Evolutionary conservation across 2,113 vertebrate species (phyloP).

Genomic region (Hippolais icterina): DNA sequence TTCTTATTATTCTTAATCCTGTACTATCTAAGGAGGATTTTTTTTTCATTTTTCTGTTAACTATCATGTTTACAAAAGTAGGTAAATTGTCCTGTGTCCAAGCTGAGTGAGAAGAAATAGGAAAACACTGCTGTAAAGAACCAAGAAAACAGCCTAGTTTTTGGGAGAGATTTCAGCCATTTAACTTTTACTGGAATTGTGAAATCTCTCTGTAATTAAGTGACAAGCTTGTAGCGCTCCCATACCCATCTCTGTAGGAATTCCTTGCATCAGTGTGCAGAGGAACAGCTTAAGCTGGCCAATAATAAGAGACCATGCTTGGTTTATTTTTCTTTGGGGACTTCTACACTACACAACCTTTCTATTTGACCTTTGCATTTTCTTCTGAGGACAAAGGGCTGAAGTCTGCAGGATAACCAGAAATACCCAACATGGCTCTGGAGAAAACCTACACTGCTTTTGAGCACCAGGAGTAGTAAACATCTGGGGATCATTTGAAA

Average conservation of each 20-base stretch:
- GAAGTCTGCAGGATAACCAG: constrained; percentile 15
- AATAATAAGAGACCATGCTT: constrained; percentile 9
- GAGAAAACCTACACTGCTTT: neutral
- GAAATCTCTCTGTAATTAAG: neutral
- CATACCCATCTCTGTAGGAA: constrained; percentile 1
- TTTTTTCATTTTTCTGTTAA: neutral
- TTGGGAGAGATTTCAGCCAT: neutral
- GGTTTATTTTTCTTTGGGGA: constrained; percentile 64
- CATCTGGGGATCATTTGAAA: constrained; percentile 34
- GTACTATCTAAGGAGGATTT: neutral
- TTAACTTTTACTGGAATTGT: neutral
- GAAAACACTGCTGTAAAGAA: neutral
- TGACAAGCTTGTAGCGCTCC: neutral
- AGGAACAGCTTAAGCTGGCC: constrained; percentile 20
- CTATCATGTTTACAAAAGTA: neutral
- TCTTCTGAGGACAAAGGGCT: constrained; percentile 32
- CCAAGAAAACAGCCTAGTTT: neutral
- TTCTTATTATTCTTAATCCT: neutral
- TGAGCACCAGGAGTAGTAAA: neutral
- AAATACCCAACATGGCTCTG: neutral
- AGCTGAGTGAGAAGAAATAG: neutral
- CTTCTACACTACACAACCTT: neutral
- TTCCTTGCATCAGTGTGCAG: constrained; percentile 42
- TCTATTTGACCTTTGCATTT: constrained; percentile 47
- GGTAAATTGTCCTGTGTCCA: neutral